These are phyloP conservation scores for Tragelaphus strepsiceros DNA, from an alignment of 2,113 vertebrate genomes.

Conservation along the genomic window DNA sequence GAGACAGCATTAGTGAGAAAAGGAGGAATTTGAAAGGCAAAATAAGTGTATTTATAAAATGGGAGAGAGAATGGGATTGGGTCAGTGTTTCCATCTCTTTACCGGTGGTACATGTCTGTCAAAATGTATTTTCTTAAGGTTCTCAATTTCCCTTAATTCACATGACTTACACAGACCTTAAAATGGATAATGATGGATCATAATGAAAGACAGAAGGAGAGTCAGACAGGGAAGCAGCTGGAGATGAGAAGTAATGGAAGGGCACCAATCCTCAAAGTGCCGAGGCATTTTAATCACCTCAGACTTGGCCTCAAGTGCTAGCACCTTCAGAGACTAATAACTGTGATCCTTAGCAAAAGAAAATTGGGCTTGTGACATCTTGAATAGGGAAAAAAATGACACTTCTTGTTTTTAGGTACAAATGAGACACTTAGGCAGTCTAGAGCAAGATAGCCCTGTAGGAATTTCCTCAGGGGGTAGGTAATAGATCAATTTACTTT, in stretches of 20 bases:
- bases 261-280: slow-evolving; percentile 33
- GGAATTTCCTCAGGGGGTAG: slow-evolving; percentile 37
- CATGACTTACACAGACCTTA: slow-evolving; percentile 44
- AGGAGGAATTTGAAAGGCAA: neutral
- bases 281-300: slow-evolving; percentile 63
- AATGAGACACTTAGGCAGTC: slow-evolving; percentile 65
- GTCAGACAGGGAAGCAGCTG: slow-evolving; percentile 39
- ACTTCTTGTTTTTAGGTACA: slow-evolving; percentile 65
- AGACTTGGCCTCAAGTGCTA: neutral
- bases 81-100: slow-evolving; percentile 25
- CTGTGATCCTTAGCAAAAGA: slow-evolving; percentile 54
- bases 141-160: slow-evolving; percentile 44
- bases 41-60: slow-evolving; percentile 10
- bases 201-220: slow-evolving; percentile 63
- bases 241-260: slow-evolving; percentile 34
- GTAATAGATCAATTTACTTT: slow-evolving; percentile 46
- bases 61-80: neutral
- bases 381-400: slow-evolving; percentile 60
- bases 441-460: slow-evolving; percentile 5
- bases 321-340: slow-evolving; percentile 60
- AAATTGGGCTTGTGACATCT: slow-evolving; percentile 65
- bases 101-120: neutral
- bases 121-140: neutral
- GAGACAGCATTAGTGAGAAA: neutral
- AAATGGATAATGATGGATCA: slow-evolving; percentile 57